Conservation (phyloP, 1,140 invertebrate genomes). For the Tenebrio molitor region DNA sequence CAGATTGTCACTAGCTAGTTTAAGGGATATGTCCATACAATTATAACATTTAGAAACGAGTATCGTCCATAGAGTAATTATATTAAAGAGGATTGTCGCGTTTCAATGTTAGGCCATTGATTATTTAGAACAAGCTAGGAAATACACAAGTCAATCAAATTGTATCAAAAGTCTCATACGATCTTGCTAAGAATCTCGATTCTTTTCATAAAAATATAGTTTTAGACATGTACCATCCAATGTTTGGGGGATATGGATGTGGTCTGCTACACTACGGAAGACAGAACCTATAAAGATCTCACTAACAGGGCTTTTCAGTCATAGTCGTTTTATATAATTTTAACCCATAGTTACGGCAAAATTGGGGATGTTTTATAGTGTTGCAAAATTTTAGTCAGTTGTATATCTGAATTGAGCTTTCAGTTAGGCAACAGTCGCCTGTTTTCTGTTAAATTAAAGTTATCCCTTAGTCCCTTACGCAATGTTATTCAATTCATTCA, state of each 20-base stretch:
- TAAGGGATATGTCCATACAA: conserved; percentile 58
- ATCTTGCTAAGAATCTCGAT: conserved; percentile 32
- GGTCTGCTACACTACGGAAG: conserved; percentile 56
- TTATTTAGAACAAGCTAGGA: conserved; percentile 60
- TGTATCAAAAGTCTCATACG: conserved; percentile 52
- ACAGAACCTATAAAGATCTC: conserved; percentile 53
- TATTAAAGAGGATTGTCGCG: conserved; percentile 62
- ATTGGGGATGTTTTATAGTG: conserved; percentile 8
- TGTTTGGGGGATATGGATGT: conserved; percentile 35
- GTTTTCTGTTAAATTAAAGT: no score
- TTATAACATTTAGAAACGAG: conserved; percentile 55
- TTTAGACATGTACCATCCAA: conserved; percentile 48
- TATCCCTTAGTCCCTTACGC: no score
- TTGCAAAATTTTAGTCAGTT: conserved; percentile 20
- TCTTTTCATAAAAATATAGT: conserved; percentile 46
- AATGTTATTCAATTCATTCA: no score
- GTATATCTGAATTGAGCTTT: conserved; percentile 3
- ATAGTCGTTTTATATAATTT: conserved; percentile 11
- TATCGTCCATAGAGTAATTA: conserved; percentile 46
- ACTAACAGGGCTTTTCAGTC: conserved; percentile 49
- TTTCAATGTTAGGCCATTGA: conserved; percentile 64
- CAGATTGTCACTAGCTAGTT: conserved; percentile 60
- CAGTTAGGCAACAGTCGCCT: no score
- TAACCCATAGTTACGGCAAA: background rate
- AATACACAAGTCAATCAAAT: conserved; percentile 52